Conservation (phyloP, 2,888 invertebrate species). For the Miltochrista miniata region DNA sequence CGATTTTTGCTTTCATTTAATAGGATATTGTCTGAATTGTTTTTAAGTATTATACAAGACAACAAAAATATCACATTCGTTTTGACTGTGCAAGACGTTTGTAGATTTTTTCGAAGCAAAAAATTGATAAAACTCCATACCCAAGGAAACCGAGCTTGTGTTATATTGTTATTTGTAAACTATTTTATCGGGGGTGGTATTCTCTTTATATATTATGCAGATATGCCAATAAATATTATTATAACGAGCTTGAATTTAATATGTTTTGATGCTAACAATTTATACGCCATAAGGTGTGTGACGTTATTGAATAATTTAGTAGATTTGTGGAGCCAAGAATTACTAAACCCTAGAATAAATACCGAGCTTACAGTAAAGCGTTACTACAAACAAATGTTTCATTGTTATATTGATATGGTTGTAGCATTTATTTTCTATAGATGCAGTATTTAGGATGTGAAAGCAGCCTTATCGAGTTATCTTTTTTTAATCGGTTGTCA, state of each 20-base stretch:
- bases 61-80: slow-evolving; percentile 14
- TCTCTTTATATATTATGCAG: background rate
- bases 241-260: background rate
- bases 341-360: background rate
- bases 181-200: background rate
- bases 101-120: slow-evolving; percentile 8
- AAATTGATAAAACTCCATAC: background rate
- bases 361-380: background rate
- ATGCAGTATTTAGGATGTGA: too few species aligned
- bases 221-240: background rate
- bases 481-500: too few species aligned
- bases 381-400: slow-evolving; percentile 1
- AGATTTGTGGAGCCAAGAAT: slow-evolving; percentile 16
- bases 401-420: slow-evolving; percentile 7
- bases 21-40: slow-evolving; percentile 12
- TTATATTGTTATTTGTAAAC: background rate
- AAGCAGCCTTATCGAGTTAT: too few species aligned
- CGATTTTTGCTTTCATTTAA: slow-evolving; percentile 7
- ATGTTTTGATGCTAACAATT: slow-evolving; percentile 8
- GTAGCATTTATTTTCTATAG: too few species aligned
- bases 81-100: slow-evolving; percentile 19
- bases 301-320: slow-evolving; percentile 12
- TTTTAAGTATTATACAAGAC: background rate
- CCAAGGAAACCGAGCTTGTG: slow-evolving; percentile 9
- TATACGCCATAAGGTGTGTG: slow-evolving; percentile 16